These are phyloP conservation scores for Prostheceraeus crozeri DNA, from an alignment of 2,888 invertebrate species.

Conservation along the genomic window DNA sequence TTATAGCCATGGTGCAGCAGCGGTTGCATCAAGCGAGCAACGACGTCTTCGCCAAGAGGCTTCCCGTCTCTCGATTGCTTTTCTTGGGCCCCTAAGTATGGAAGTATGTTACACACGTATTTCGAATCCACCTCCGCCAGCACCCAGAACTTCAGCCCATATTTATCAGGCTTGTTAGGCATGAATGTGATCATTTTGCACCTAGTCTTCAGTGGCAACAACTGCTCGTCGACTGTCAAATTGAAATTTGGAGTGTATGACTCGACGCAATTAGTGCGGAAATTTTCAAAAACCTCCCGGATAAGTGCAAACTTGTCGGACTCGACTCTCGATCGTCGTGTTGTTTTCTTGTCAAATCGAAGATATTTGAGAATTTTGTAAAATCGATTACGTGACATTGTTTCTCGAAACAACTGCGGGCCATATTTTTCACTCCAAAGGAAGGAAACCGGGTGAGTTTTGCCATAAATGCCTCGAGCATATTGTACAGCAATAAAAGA, in stretches of 20 bases:
- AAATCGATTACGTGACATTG: conserved; percentile 14
- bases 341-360: conserved; percentile 6
- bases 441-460: too few relatives aligned
- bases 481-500: not conserved
- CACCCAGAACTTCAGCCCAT: conserved; percentile 1
- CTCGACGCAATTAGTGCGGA: not conserved
- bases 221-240: conserved; percentile 15
- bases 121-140: conserved; percentile 13
- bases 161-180: conserved; percentile 21
- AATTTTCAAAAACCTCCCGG: conserved; percentile 9
- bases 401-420: conserved; percentile 5
- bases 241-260: not conserved
- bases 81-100: conserved; percentile 3
- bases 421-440: too few relatives aligned
- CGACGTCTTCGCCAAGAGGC: conserved; percentile 21
- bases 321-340: not conserved
- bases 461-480: not conserved
- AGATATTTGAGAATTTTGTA: not conserved
- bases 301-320: not conserved
- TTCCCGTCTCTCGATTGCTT: not conserved
- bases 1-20: conserved; percentile 23
- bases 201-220: conserved; percentile 8
- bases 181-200: conserved; percentile 26
- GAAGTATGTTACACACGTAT: conserved; percentile 11
- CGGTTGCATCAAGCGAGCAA: conserved; percentile 2